Percentiles rank a stretch among this genome's conserved stretches.
phyloP scores from a whole-genome alignment of 2,888 invertebrate species.

The Drosophila putrida region DNA sequence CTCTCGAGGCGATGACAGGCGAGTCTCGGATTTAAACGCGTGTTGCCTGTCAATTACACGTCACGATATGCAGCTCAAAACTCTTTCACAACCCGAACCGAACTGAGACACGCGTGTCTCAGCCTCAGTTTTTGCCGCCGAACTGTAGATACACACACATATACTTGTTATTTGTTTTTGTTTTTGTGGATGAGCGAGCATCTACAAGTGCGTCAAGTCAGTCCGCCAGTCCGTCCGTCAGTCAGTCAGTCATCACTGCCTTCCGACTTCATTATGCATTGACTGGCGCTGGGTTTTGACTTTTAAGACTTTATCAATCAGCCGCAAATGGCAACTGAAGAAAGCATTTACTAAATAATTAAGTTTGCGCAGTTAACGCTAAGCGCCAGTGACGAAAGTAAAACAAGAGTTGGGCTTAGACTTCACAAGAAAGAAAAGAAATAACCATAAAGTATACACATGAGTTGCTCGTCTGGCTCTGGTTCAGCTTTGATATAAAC shows the following conservation, averaged over 20 bases:
- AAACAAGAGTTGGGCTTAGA: background rate
- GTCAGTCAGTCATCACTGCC: constrained; percentile 14
- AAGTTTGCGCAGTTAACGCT: background rate
- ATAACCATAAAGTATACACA: too few relatives aligned
- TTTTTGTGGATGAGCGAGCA: constrained; percentile 14
- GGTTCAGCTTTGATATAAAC: too few relatives aligned
- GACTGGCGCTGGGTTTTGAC: constrained; percentile 21
- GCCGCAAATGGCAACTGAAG: constrained; percentile 7
- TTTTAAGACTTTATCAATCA: constrained; percentile 24
- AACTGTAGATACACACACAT: constrained; percentile 6
- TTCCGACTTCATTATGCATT: constrained; percentile 25
- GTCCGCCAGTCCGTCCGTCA: constrained; percentile 8
- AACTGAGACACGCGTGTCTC: constrained; percentile 39
- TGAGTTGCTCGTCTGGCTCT: too few relatives aligned
- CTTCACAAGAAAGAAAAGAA: too few relatives aligned
- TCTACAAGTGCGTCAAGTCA: constrained; percentile 46
- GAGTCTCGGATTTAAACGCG: constrained; percentile 65
- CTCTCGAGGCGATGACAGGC: constrained; percentile 71
- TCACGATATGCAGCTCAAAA: constrained; percentile 66
- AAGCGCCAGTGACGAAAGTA: constrained; percentile 13
- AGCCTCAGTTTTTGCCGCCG: constrained; percentile 7
- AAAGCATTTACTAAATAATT: constrained; percentile 26
- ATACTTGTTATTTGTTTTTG: background rate
- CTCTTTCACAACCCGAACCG: constrained; percentile 62
- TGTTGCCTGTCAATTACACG: constrained; percentile 76